Conservation (phyloP, 2,797 vertebrate genomes). For the Pangasius larnaudii region DNA sequence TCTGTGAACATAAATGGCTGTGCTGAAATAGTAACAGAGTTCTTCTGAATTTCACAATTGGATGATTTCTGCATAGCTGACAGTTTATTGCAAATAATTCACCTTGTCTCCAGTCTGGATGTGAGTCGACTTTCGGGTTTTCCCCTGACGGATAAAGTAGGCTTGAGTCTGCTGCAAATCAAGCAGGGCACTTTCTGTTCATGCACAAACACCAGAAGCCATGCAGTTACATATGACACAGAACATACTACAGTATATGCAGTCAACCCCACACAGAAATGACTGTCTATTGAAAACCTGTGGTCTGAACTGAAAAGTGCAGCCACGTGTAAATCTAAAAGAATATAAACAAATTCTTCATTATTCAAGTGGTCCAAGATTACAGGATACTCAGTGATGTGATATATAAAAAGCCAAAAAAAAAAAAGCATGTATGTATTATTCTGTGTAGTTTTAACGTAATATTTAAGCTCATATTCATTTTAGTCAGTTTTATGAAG, state of each 20-base stretch:
- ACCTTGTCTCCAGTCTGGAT: conserved; percentile 77
- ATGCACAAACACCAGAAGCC: conserved; percentile 1
- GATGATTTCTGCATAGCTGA: not conserved
- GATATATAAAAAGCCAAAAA: not conserved
- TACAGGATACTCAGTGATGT: not conserved
- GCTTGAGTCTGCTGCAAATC: conserved; percentile 63
- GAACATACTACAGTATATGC: not conserved
- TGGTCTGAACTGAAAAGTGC: not conserved
- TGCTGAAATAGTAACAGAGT: not conserved
- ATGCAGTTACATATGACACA: not conserved
- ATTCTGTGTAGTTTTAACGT: not conserved
- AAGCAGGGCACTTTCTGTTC: conserved; percentile 74
- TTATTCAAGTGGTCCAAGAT: not conserved
- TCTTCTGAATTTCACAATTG: not conserved
- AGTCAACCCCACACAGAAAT: not conserved
- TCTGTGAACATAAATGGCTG: conserved; percentile 59
- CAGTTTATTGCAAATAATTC: conserved; percentile 51
- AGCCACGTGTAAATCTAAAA: not conserved
- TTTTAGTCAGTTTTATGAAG: not conserved
- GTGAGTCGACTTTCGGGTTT: conserved; percentile 66
- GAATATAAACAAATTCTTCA: not conserved
- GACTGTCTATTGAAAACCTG: not conserved
- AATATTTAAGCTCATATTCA: not conserved
- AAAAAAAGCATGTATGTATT: not conserved
- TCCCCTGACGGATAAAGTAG: conserved; percentile 68